Conservation (phyloP, 2,797 vertebrate species). For the Orestias chungarensis region DNA sequence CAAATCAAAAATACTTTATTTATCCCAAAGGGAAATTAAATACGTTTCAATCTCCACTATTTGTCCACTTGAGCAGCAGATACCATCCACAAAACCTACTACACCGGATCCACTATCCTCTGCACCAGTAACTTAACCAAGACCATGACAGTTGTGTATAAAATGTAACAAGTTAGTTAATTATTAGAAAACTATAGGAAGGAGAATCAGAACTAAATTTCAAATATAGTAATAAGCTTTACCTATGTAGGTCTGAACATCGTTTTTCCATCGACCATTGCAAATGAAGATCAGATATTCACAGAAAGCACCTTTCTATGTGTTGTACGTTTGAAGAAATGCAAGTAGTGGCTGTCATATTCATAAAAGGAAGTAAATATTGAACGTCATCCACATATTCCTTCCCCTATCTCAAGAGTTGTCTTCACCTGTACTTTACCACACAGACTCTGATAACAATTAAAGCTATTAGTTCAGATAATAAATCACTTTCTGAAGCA, state of each 20-base stretch:
- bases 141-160: too few species aligned
- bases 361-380: not conserved
- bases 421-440: not conserved
- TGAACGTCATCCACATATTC: not conserved
- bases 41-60: too few species aligned
- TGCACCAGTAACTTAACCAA: too few species aligned
- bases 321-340: too few species aligned
- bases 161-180: too few species aligned
- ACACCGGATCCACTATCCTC: too few species aligned
- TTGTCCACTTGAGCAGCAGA: too few species aligned
- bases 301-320: not conserved
- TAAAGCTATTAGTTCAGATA: not conserved
- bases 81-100: too few species aligned
- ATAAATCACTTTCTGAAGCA: not conserved
- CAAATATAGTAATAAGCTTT: not conserved
- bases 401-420: not conserved
- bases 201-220: not conserved
- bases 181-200: too few species aligned
- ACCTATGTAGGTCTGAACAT: not conserved
- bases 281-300: not conserved
- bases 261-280: not conserved
- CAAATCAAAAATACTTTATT: too few species aligned
- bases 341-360: not conserved
- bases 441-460: not conserved
- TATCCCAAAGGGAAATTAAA: too few species aligned